Evolutionary conservation across 1,140 invertebrate species (phyloP).

Genomic region (Drosophila mojavensis): DNA sequence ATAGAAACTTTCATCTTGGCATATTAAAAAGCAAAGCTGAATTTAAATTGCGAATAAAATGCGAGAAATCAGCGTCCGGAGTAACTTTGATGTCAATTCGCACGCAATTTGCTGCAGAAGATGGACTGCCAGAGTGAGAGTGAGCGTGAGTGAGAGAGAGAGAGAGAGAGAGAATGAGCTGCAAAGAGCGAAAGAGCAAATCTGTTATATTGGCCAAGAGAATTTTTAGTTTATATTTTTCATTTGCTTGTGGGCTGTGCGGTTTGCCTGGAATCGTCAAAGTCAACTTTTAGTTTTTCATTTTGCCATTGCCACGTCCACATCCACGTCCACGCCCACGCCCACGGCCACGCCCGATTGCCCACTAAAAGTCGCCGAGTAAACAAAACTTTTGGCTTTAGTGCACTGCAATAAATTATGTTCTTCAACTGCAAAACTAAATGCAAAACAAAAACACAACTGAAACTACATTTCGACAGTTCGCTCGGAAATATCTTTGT

Average conservation of each 20-base stretch:
- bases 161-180: neutral
- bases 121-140: neutral
- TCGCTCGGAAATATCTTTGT: conserved; percentile 4
- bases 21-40: conserved; percentile 4
- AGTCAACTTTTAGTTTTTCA: conserved; percentile 39
- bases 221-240: conserved; percentile 59
- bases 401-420: conserved; percentile 71
- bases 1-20: conserved; percentile 11
- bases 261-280: conserved; percentile 44
- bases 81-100: conserved; percentile 48
- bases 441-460: conserved; percentile 47
- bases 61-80: conserved; percentile 48
- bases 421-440: conserved; percentile 63
- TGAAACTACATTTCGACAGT: conserved; percentile 44
- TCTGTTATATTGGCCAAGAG: conserved; percentile 12
- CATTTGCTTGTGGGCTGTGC: conserved; percentile 34
- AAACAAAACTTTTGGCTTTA: conserved; percentile 55
- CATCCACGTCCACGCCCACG: conserved; percentile 2
- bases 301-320: conserved; percentile 17
- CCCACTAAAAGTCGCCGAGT: conserved; percentile 33
- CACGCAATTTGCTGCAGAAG: conserved; percentile 60
- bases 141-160: neutral
- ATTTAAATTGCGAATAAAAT: conserved; percentile 37
- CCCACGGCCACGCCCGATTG: conserved; percentile 5
- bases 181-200: neutral